Evolutionary conservation across 1,140 invertebrate genomes (phyloP).

Genomic region (Neodiprion lecontei): DNA sequence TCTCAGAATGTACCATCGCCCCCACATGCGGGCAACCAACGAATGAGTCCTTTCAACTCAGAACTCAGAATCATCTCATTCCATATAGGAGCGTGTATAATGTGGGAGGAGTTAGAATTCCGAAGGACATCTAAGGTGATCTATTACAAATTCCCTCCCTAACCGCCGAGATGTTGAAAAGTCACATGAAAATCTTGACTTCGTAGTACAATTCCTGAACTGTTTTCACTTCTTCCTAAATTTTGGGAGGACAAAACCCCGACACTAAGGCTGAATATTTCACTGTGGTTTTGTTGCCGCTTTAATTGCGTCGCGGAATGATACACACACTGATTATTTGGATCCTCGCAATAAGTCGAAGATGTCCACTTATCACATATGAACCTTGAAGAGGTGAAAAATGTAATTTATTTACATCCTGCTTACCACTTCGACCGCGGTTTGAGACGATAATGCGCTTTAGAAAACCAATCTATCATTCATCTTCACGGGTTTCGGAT

Average conservation of each 20-base stretch:
- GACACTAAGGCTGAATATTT: too few species aligned
- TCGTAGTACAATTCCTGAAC: too few species aligned
- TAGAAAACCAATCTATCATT: conserved; percentile 26
- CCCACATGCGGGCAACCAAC: conserved; percentile 1
- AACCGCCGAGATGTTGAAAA: neutral
- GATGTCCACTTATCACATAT: too few species aligned
- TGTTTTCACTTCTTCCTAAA: too few species aligned
- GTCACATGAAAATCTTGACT: too few species aligned
- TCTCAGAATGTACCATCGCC: neutral
- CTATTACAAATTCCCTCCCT: neutral
- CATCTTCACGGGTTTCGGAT: conserved; percentile 16
- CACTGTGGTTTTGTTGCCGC: too few species aligned
- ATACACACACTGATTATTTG: too few species aligned
- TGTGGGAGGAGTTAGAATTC: neutral
- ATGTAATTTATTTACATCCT: too few species aligned
- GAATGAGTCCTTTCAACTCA: neutral
- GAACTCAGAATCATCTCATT: conserved; percentile 2
- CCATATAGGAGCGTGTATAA: neutral
- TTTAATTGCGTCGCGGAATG: too few species aligned
- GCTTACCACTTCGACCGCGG: neutral
- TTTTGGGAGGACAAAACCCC: too few species aligned
- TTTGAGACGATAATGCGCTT: conserved; percentile 5
- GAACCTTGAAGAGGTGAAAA: too few species aligned
- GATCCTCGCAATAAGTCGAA: too few species aligned
- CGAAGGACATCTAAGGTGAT: neutral